Percentiles rank a stretch among this genome's conserved stretches.
Conservation (phyloP, 2,797 vertebrate genomes). For the Onychomys torridus region DNA sequence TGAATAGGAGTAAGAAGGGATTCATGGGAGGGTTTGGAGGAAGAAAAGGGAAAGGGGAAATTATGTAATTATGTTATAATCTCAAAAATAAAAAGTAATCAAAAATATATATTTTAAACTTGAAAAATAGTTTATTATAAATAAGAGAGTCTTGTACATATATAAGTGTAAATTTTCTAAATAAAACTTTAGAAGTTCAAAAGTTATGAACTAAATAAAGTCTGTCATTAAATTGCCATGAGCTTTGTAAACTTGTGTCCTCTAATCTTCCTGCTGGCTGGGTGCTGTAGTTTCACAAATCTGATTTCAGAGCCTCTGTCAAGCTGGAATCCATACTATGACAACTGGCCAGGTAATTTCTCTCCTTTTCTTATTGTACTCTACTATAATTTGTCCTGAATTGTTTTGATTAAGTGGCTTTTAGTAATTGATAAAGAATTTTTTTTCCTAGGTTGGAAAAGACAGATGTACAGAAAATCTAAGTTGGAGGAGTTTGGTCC, state of each 20-base stretch:
- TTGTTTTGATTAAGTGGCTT: neutral
- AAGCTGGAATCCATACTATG: neutral
- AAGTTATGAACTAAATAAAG: neutral
- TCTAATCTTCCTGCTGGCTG: neutral
- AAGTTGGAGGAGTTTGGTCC: neutral
- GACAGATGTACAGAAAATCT: neutral
- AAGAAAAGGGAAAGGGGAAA: neutral
- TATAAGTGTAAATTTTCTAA: neutral
- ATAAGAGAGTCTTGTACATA: neutral
- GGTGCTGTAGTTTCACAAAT: neutral
- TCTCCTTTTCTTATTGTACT: neutral
- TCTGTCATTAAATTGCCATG: neutral
- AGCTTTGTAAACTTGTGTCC: neutral
- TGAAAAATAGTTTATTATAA: neutral
- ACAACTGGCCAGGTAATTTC: neutral
- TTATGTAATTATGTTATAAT: neutral
- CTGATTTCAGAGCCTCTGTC: neutral
- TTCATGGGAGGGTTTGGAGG: too few species aligned
- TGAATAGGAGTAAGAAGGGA: neutral
- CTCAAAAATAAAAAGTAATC: neutral
- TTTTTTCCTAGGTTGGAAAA: neutral
- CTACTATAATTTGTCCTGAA: neutral
- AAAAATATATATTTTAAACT: neutral
- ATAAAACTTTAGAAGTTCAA: neutral
- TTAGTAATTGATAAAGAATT: conserved; percentile 10